Base-by-base conservation (phyloP, 2,888 invertebrate genomes). In the Melolontha melolontha region DNA sequence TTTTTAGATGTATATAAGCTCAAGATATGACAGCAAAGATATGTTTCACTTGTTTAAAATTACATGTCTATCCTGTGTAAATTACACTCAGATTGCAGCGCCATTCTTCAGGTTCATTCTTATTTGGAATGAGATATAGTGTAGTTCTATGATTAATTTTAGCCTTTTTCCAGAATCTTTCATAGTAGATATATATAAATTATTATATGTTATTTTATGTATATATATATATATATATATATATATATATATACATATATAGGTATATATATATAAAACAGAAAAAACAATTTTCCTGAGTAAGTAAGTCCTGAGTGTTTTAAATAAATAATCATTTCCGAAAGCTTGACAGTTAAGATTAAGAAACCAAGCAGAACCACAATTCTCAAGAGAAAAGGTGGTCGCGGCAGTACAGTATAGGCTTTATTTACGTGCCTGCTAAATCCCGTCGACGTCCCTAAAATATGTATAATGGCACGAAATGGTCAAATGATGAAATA, bases 281-380 rank as follows among this genome's bases (percentile, higher is more conserved):
- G 12, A 29, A 51, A 51, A 51, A 51, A 51, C 22, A 22, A 51
- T 27, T 51, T 51, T 51, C 14, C 34, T 2, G 14, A 54, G 34
- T 54, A 34, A 12, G 22, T n/a, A n/a, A n/a, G n/a, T n/a, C n/a
- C n/a, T n/a, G 14, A 34, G 17, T 27, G 42, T 12, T 57, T 57
- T 57, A 57, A 57, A 57, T 57, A 57, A 57, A 57, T 57, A 57
- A 44, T 42, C 57, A 57, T 57, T 57, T 57, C 57, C 42, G 27
- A 57, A 57, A 44, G 42, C 57, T 57, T 57, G 57, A 57, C 57
- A 57, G 57, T 44, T 44, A 22, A 57, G 57, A 57, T 57, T 57
- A 57, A 57, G 57, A 57, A 57, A 57, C 41, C 27, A 57, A 57
- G 44, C 57, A 2, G 34, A 44, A 42, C 44, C 42, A 27, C 57